phyloP scores from a whole-genome alignment of 2,888 invertebrate genomes.

The Volucella inanis region DNA sequence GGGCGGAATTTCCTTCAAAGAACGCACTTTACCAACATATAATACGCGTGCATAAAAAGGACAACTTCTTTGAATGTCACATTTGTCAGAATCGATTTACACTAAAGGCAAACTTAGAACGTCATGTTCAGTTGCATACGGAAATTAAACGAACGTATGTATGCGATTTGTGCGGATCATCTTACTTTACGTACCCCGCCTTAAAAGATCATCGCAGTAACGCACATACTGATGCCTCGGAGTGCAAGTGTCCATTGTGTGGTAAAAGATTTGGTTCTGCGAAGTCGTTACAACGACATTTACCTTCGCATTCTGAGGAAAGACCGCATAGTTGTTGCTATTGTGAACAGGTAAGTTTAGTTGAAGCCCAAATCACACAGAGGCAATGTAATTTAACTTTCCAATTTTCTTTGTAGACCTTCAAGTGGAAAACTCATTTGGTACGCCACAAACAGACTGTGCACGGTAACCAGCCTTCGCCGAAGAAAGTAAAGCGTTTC shows the following conservation, averaged over 20 bases:
- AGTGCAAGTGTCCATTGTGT: slow-evolving; percentile 82
- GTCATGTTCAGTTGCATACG: slow-evolving; percentile 82
- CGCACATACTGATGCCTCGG: slow-evolving; percentile 82
- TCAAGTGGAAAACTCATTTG: slow-evolving; percentile 83
- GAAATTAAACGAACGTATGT: slow-evolving; percentile 83
- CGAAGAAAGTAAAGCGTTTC: slow-evolving; percentile 81
- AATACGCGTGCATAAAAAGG: slow-evolving; percentile 82
- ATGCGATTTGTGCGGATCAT: slow-evolving; percentile 82
- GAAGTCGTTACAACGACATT: slow-evolving; percentile 82
- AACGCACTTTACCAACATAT: slow-evolving; percentile 83
- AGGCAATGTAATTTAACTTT: background rate
- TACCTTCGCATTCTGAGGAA: slow-evolving; percentile 83
- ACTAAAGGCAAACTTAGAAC: slow-evolving; percentile 82
- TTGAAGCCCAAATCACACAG: background rate
- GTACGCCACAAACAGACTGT: slow-evolving; percentile 82
- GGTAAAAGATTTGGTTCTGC: slow-evolving; percentile 82
- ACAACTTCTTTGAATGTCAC: slow-evolving; percentile 83
- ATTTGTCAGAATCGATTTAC: slow-evolving; percentile 83
- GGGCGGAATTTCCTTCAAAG: slow-evolving; percentile 82
- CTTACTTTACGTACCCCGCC: slow-evolving; percentile 83
- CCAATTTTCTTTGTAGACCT: slow-evolving; percentile 77
- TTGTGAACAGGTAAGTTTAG: slow-evolving; percentile 80
- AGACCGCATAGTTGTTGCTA: slow-evolving; percentile 82
- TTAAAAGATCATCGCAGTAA: slow-evolving; percentile 83
- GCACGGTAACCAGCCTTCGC: slow-evolving; percentile 81